Evolutionary conservation across 2,113 vertebrate genomes (phyloP).

Genomic region (Phocoena phocoena): DNA sequence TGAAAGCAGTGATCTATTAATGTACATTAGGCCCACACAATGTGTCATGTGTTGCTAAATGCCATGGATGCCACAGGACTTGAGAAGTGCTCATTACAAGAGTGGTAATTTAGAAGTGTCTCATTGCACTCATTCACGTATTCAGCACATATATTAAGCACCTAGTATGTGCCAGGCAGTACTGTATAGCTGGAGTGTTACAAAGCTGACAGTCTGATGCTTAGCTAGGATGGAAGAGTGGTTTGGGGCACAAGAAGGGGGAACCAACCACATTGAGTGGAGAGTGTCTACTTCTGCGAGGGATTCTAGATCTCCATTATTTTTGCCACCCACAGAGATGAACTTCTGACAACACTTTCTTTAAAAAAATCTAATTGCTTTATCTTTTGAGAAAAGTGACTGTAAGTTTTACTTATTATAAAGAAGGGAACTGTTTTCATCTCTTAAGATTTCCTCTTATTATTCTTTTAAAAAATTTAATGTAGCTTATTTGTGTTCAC

Average conservation of each 20-base stretch:
- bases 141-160: neutral
- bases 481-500: neutral
- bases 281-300: neutral
- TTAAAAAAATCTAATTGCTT: neutral
- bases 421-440: neutral
- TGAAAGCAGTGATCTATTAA: neutral
- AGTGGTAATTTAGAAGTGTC: neutral
- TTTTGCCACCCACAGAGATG: neutral
- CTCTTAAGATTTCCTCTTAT: neutral
- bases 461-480: neutral
- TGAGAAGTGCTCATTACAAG: neutral
- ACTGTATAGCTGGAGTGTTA: neutral
- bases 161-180: neutral
- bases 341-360: neutral
- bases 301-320: neutral
- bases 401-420: neutral
- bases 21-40: neutral
- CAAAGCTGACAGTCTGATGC: neutral
- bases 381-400: constrained; percentile 27
- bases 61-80: neutral
- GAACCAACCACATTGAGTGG: neutral
- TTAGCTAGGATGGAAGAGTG: neutral
- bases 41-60: neutral
- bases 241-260: neutral
- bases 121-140: neutral